phyloP scores from a whole-genome alignment of 2,113 vertebrate genomes.

The Podilymbus podiceps region DNA sequence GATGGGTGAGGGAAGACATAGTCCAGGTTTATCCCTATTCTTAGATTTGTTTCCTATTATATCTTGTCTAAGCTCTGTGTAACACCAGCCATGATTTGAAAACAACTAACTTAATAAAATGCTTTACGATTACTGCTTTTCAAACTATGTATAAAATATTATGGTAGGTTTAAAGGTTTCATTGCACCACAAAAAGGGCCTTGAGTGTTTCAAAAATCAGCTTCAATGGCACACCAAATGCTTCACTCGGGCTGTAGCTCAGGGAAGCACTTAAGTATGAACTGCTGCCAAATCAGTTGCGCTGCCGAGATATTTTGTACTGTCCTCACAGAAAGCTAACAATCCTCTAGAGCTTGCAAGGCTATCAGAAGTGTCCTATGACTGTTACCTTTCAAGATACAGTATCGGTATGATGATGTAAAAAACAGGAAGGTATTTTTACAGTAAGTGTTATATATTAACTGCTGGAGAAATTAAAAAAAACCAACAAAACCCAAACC shows the following conservation, averaged over 20 bases:
- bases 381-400: background rate
- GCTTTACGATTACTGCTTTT: background rate
- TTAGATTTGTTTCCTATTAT: background rate
- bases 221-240: background rate
- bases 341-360: background rate
- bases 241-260: background rate
- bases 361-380: background rate
- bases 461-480: background rate
- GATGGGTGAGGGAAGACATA: background rate
- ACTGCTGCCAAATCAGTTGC: background rate
- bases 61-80: background rate
- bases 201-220: background rate
- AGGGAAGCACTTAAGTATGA: background rate
- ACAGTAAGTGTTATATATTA: background rate
- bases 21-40: background rate
- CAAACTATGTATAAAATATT: background rate
- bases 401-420: background rate
- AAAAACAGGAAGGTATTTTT: background rate
- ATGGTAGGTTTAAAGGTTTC: background rate
- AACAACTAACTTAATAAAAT: background rate
- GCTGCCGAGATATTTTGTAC: background rate
- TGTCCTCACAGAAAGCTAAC: background rate
- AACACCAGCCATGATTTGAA: background rate
- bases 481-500: background rate
- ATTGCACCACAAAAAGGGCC: background rate